A percentile compares a stretch with the other conserved stretches of the same genome.
phyloP scores from a whole-genome alignment of 2,888 invertebrate species.

The Drepanosiphum platanoidis region DNA sequence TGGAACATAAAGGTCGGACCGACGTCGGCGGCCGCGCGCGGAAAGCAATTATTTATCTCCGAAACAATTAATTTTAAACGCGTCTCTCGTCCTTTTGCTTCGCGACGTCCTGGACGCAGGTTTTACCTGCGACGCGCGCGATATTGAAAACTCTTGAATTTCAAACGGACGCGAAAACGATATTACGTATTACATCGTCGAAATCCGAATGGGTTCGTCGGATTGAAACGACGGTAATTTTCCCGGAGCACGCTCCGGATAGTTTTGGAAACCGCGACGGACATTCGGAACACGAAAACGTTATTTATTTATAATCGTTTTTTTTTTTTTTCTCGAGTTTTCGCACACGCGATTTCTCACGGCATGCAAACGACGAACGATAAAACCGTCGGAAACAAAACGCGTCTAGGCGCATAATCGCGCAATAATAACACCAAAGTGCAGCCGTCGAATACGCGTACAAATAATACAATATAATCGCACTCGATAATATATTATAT shows the following conservation, averaged over 20 bases:
- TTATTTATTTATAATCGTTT: not conserved
- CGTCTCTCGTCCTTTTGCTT: not conserved
- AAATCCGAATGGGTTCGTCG: too few relatives aligned
- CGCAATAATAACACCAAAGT: too few relatives aligned
- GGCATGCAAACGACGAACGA: too few relatives aligned
- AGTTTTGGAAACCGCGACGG: not conserved
- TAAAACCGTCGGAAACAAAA: not conserved
- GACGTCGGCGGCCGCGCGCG: not conserved
- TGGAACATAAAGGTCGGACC: conserved; percentile 1
- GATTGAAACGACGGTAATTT: not conserved
- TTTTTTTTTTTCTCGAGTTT: not conserved
- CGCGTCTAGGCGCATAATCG: too few relatives aligned
- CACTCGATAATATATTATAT: too few relatives aligned
- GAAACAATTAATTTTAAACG: conserved; percentile 18
- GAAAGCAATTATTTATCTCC: not conserved
- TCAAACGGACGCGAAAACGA: not conserved
- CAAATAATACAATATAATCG: too few relatives aligned
- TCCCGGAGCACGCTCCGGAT: not conserved
- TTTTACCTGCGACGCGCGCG: not conserved
- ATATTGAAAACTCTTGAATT: not conserved
- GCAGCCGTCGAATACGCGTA: too few relatives aligned
- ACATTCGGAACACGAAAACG: not conserved
- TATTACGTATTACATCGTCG: not conserved
- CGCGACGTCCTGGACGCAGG: not conserved
- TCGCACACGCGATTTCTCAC: not conserved